Base-by-base conservation (phyloP, 2,113 vertebrate species). In the Embiotoca jacksoni region DNA sequence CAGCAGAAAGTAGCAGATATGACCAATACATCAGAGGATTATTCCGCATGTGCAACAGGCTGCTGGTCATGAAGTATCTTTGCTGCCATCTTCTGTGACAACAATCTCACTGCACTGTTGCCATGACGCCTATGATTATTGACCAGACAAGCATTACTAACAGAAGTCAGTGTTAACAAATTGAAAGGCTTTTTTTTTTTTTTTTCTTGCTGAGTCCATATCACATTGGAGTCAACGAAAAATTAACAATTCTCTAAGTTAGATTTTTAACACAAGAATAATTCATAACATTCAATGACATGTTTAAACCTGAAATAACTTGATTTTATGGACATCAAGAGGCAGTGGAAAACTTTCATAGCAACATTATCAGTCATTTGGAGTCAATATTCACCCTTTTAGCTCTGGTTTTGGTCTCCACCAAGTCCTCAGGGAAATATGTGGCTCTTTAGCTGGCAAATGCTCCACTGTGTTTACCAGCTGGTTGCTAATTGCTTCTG, bases 31-130 rank as follows among this genome's bases (percentile, higher is more conserved):
- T 44, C 3, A 31, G 31, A 6, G 32, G 23, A 54, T 68, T 57
- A 16, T 32, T 30, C 57, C 30, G 46, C 33, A 50, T 3, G 2
- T 2, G 5, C 11, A 68, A 54, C n/a, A 39, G 71, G 56, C 65
- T 76, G 39, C 16, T 41, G 23, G 14, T 32, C 44, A 57, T n/a
- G 47, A n/a, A 72, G 49, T 1, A 11, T 77, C 39, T 83, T 54
- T 93, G 83, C 85, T 82, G 80, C 88, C 89, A 85, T 80, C 90
- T 86, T 16, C 69, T 81, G 84, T 57, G 13, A 50, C 14, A 76
- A 67, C 32, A 55, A 36, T 44, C 23, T 39, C 36, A 88, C 65
- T 88, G 55, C 86, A 86, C 10, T 7, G 6, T 44, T 67, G 54
- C 50, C 33, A 54, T 53, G 46, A 35, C 33, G 41, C 6, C 5